These are phyloP conservation scores for Drosophila infuscata DNA, from an alignment of 2,888 invertebrate species.

Conservation along the genomic window DNA sequence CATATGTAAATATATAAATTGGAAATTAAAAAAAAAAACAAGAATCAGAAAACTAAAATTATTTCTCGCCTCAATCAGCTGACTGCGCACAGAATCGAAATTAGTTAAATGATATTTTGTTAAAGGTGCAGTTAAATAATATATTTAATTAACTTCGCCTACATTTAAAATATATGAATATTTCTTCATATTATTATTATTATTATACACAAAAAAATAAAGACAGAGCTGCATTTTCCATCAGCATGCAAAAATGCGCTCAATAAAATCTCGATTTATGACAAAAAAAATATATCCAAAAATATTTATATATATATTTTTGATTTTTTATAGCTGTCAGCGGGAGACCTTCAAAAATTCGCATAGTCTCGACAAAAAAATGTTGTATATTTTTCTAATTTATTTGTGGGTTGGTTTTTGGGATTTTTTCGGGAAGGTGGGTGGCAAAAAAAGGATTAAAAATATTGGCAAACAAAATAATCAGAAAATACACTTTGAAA, in stretches of 20 bases:
- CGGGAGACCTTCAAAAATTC: constrained; percentile 76
- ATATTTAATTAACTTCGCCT: constrained; percentile 46
- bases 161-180: neutral
- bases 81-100: constrained; percentile 25
- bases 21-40: constrained; percentile 63
- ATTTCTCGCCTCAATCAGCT: constrained; percentile 45
- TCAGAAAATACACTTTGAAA: constrained; percentile 31
- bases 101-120: constrained; percentile 38
- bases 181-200: neutral
- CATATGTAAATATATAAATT: constrained; percentile 61
- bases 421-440: constrained; percentile 13
- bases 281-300: constrained; percentile 37
- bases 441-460: constrained; percentile 36
- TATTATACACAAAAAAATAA: neutral
- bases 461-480: constrained; percentile 54
- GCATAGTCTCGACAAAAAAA: constrained; percentile 76
- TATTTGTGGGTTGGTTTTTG: constrained; percentile 14
- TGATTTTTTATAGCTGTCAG: constrained; percentile 23
- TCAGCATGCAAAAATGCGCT: constrained; percentile 51
- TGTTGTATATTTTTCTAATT: constrained; percentile 12
- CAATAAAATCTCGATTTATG: constrained; percentile 24
- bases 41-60: constrained; percentile 40
- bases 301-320: constrained; percentile 1
- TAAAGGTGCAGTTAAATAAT: constrained; percentile 73
- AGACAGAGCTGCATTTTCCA: constrained; percentile 12